Conservation (phyloP, 2,888 invertebrate species). For the Amorpha juglandis region DNA sequence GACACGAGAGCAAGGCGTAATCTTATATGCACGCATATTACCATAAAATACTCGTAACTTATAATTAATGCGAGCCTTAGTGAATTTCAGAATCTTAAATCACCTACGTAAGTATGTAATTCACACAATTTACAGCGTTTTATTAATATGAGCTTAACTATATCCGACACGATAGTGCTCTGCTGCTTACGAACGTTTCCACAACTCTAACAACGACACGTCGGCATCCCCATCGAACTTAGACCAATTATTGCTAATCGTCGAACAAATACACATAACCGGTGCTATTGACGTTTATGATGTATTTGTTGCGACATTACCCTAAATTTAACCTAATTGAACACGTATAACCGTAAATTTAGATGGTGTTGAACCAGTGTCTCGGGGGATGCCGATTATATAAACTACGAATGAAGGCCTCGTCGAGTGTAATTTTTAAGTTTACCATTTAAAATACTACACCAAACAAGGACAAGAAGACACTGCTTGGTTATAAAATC, state of each 20-base stretch:
- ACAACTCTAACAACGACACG: conserved; percentile 13
- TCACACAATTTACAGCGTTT: not conserved
- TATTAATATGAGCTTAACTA: not conserved
- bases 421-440: conserved; percentile 12
- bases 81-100: not conserved
- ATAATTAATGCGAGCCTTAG: not conserved
- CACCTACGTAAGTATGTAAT: no score
- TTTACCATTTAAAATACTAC: not conserved
- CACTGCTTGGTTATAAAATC: conserved; percentile 21
- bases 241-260: not conserved
- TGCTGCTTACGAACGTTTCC: not conserved
- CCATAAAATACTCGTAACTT: not conserved
- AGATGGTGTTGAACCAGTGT: not conserved
- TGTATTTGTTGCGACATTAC: not conserved
- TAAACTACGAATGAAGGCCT: conserved; percentile 7
- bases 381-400: conserved; percentile 16
- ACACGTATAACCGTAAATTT: not conserved
- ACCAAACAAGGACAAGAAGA: conserved; percentile 14
- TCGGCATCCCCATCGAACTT: not conserved
- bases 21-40: not conserved
- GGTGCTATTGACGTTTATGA: not conserved
- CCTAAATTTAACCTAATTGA: not conserved
- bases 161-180: conserved; percentile 6
- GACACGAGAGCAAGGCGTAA: conserved; percentile 11
- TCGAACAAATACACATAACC: not conserved